A percentile compares a stretch with the other conserved stretches of the same genome.
Evolutionary conservation across 1,140 invertebrate species (phyloP).

Genomic region (Pentalonia nigronervosa): DNA sequence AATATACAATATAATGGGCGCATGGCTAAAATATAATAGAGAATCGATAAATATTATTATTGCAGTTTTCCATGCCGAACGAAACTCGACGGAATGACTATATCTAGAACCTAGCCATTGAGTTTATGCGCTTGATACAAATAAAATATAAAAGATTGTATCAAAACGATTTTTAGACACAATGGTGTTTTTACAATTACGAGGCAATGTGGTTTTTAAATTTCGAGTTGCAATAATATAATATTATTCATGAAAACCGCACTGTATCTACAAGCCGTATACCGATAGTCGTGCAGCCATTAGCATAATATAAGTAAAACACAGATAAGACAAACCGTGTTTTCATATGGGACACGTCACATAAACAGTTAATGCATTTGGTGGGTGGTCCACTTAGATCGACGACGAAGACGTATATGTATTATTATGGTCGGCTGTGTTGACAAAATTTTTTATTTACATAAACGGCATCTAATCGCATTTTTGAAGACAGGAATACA

Average conservation of each 20-base stretch:
- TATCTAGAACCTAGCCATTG: neutral
- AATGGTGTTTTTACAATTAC: neutral
- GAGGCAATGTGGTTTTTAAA: neutral
- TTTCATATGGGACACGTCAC: slow-evolving; percentile 17
- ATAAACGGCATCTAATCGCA: neutral
- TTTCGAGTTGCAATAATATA: slow-evolving; percentile 1
- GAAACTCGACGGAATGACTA: neutral
- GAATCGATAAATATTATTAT: slow-evolving; percentile 1
- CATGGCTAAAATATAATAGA: neutral
- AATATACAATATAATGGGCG: too few species aligned
- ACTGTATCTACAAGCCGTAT: neutral
- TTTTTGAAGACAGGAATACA: neutral
- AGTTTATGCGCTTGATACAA: neutral
- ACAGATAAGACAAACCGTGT: slow-evolving; percentile 20
- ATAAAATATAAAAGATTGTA: slow-evolving; percentile 3
- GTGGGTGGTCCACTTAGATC: slow-evolving; percentile 40
- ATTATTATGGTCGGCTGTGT: neutral
- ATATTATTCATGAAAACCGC: slow-evolving; percentile 31
- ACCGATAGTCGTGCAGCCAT: slow-evolving; percentile 31
- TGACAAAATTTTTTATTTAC: neutral
- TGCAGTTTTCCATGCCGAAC: neutral
- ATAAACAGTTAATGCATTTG: slow-evolving; percentile 27
- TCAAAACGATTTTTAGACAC: neutral
- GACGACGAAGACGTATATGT: neutral
- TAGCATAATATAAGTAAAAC: slow-evolving; percentile 31